Conservation (phyloP, 2,888 invertebrate genomes). For the Villa cingulata region DNA sequence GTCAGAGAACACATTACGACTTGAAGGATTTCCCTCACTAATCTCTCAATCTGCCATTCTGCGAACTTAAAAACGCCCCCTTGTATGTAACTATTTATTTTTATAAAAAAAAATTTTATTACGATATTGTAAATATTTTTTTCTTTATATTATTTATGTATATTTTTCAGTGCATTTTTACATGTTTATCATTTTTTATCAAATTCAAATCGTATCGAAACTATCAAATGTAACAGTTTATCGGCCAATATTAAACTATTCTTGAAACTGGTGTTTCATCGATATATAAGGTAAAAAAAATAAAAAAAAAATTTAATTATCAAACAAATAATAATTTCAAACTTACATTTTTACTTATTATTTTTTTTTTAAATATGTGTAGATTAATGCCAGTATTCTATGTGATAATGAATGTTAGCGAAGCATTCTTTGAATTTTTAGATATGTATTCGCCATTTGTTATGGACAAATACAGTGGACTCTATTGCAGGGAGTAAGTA, state of each 20-base stretch:
- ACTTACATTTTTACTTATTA: slow-evolving; percentile 1
- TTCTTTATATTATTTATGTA: too few species aligned
- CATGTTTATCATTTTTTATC: slow-evolving; percentile 24
- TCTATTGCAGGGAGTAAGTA: slow-evolving; percentile 25
- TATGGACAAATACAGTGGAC: slow-evolving; percentile 21
- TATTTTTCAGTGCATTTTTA: slow-evolving; percentile 15
- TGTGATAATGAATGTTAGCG: slow-evolving; percentile 21
- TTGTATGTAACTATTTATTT: too few species aligned
- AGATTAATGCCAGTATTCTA: slow-evolving; percentile 26
- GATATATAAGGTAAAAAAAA: slow-evolving; percentile 22
- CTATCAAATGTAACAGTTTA: slow-evolving; percentile 16
- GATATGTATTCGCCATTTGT: slow-evolving; percentile 24
- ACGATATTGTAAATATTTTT: too few species aligned
- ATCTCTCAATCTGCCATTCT: too few species aligned
- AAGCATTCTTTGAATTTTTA: slow-evolving; percentile 20
- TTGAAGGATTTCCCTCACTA: too few species aligned
- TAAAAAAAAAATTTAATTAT: too few species aligned
- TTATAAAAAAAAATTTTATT: too few species aligned
- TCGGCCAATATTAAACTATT: slow-evolving; percentile 19
- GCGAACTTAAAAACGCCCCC: too few species aligned
- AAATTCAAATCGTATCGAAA: slow-evolving; percentile 16
- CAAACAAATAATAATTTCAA: too few species aligned
- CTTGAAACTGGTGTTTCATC: slow-evolving; percentile 19
- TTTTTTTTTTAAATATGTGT: neutral
- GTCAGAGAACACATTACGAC: too few species aligned